These are phyloP conservation scores for Melikaiella ostensackeni DNA, from an alignment of 2,888 invertebrate genomes.

Conservation along the genomic window DNA sequence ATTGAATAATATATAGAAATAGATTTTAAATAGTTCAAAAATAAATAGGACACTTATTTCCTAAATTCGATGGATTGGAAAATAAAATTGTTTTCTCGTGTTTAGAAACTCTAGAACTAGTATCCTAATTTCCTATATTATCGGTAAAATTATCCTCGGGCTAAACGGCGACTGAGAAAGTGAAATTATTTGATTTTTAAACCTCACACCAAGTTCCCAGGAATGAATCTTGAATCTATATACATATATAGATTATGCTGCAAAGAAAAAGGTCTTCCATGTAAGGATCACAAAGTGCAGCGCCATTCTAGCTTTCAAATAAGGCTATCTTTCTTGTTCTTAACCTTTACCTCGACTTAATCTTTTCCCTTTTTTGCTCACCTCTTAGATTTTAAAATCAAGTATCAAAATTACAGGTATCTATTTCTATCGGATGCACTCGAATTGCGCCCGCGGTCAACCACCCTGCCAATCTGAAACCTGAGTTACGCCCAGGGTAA, in stretches of 20 bases:
- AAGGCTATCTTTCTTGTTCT: slow-evolving; percentile 4
- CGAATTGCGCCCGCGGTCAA: no score
- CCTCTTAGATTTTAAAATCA: slow-evolving; percentile 29
- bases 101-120: background rate
- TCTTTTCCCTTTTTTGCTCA: slow-evolving; percentile 23
- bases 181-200: slow-evolving; percentile 17
- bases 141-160: background rate
- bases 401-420: slow-evolving; percentile 25
- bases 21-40: background rate
- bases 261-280: slow-evolving; percentile 14
- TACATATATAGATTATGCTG: slow-evolving; percentile 17
- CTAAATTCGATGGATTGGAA: background rate
- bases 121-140: background rate
- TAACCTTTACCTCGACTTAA: slow-evolving; percentile 33
- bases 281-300: slow-evolving; percentile 24
- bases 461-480: no score
- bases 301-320: background rate
- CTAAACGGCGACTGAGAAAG: slow-evolving; percentile 5
- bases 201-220: background rate
- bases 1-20: no score
- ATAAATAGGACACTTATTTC: background rate
- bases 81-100: background rate
- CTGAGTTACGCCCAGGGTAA: no score
- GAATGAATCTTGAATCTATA: slow-evolving; percentile 25
- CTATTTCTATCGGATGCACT: slow-evolving; percentile 32